A percentile compares a stretch with the other conserved stretches of the same genome.
phyloP scores from a whole-genome alignment of 1,140 invertebrate genomes.

The Mactra quadrangularis region DNA sequence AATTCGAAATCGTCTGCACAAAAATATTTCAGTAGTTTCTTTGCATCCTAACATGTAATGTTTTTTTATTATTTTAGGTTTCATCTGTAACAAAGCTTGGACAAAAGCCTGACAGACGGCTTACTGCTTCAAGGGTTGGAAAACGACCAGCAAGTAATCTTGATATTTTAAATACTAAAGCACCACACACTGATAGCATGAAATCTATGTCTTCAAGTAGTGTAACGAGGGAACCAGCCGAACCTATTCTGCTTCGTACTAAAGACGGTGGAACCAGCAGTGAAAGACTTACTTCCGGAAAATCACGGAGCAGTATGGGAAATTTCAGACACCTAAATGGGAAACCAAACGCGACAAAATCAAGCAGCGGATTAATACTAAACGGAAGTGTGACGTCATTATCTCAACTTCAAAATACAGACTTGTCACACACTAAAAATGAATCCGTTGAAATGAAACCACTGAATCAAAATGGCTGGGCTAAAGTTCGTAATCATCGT shows the following conservation, averaged over 20 bases:
- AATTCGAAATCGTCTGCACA: no score
- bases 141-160: conserved; percentile 32
- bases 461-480: neutral
- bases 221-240: neutral
- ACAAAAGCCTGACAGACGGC: conserved; percentile 17
- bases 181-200: neutral
- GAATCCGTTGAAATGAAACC: conserved; percentile 11
- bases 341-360: neutral
- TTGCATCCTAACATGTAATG: no score
- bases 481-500: conserved; percentile 15
- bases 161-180: neutral
- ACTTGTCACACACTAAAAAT: neutral
- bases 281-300: neutral
- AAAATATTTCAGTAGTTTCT: no score
- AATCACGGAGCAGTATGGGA: neutral
- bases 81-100: conserved; percentile 22
- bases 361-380: neutral
- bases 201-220: no score
- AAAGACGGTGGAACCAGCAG: conserved; percentile 11
- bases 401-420: neutral
- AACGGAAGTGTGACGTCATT: conserved; percentile 6
- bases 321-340: neutral
- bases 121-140: neutral
- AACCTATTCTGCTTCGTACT: conserved; percentile 41
- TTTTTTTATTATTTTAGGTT: conserved; percentile 14